Percentiles rank a stretch among this genome's conserved stretches.
phyloP scores from a whole-genome alignment of 2,113 vertebrate genomes.

The Anser cygnoides region DNA sequence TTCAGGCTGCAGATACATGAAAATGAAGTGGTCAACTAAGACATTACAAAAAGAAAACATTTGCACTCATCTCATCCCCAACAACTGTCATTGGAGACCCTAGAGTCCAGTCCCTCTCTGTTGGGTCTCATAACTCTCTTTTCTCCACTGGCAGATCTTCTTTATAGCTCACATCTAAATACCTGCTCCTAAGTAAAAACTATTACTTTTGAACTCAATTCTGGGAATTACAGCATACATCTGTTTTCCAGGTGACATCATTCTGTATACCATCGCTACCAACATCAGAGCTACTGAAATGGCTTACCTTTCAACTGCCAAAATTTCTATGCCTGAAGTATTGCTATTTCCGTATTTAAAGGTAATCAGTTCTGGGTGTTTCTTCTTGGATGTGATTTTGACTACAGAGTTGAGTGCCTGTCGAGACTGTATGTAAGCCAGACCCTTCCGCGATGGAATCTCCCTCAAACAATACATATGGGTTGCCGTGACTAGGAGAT shows the following conservation, averaged over 20 bases:
- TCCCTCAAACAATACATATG: slow-evolving; percentile 99
- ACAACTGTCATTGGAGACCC: background rate
- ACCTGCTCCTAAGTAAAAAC: background rate
- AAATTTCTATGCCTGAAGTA: slow-evolving; percentile 90
- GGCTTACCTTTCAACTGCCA: slow-evolving; percentile 93
- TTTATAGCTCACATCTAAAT: background rate
- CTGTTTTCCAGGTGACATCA: background rate
- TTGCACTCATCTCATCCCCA: background rate
- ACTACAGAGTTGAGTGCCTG: slow-evolving; percentile 95
- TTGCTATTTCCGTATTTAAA: slow-evolving; percentile 98
- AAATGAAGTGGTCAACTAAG: background rate
- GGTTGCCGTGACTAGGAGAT: slow-evolving; percentile 94
- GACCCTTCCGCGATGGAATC: slow-evolving; percentile 91
- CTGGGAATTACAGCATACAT: background rate
- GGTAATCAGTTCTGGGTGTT: slow-evolving; percentile 97
- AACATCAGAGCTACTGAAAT: background rate
- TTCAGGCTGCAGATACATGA: background rate
- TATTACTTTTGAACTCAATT: background rate
- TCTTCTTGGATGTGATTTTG: slow-evolving; percentile 99
- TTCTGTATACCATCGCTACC: background rate
- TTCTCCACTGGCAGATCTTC: background rate
- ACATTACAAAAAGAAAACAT: background rate
- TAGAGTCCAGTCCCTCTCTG: background rate
- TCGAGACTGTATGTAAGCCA: slow-evolving; percentile 97
- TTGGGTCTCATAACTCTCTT: background rate